Percentiles rank a stretch among this genome's conserved stretches.
These are phyloP conservation scores for Epinephelus moara DNA, from an alignment of 2,113 vertebrate species.

Conservation along the genomic window DNA sequence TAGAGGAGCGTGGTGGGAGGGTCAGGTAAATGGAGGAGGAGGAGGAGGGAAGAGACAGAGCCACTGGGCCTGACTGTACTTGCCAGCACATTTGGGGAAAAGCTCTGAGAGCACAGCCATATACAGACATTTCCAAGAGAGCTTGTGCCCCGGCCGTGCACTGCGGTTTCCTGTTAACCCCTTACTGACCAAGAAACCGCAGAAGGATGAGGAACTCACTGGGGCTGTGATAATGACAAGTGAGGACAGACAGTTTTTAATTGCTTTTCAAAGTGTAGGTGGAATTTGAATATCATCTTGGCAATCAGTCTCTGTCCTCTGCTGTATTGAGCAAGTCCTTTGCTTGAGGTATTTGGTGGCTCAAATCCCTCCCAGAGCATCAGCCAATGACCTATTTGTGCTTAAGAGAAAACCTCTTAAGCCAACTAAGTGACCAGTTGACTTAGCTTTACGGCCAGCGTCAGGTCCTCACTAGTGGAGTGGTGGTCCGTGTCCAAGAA, in stretches of 20 bases:
- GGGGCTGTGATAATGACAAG: conserved; percentile 2
- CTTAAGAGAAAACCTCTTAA: conserved; percentile 60
- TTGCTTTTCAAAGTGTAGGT: not conserved
- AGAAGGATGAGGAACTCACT: conserved; percentile 14
- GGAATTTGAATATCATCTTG: not conserved
- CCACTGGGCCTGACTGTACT: conserved; percentile 80
- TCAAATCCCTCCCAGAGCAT: conserved; percentile 38
- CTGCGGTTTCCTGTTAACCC: conserved; percentile 84
- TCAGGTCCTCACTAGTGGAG: conserved; percentile 4
- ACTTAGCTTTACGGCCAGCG: conserved; percentile 1
- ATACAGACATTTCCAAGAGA: conserved; percentile 84
- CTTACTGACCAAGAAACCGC: conserved; percentile 38
- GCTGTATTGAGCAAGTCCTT: not conserved
- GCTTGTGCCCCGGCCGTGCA: conserved; percentile 46
- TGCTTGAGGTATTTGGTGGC: conserved; percentile 6
- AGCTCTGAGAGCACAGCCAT: conserved; percentile 78
- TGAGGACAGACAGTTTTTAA: not conserved
- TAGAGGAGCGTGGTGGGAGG: conserved; percentile 44
- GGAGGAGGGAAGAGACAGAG: conserved; percentile 48
- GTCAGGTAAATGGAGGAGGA: conserved; percentile 59
- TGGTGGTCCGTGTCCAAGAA: conserved; percentile 25
- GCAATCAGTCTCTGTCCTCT: not conserved
- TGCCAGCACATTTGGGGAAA: conserved; percentile 74
- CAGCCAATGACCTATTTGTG: conserved; percentile 60
- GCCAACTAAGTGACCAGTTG: conserved; percentile 35